Evolutionary conservation across 2,888 invertebrate species (phyloP), one percentile per base, ranked within the genome.

Genomic region (Melanostoma scalare): DNA sequence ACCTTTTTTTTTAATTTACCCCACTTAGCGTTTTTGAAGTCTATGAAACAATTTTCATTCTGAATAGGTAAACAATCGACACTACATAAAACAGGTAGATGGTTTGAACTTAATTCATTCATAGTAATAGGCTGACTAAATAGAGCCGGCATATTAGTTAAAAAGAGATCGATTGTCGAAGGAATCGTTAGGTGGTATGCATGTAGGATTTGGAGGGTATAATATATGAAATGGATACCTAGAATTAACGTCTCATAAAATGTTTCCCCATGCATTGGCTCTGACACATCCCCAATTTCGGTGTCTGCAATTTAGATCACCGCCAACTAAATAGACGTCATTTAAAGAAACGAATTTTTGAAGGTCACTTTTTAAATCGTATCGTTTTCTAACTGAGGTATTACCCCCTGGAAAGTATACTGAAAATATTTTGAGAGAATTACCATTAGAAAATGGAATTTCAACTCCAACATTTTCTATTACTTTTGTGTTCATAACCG

Each of bases 11-110:
- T 53, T 55, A 36, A 55, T 20, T 4, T 55, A 3, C 36, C 30
- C 75, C 67, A 67, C 31, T 75, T 52, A 3, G 68, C 75, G 30
- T 75, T 68, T 60, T 67, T 69, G 52, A 55, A 77, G 8, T 76
- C 61, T 9, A 35, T 46, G 6, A 40, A 2, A 9, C 30, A 6
- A 6, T 42, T 40, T 6, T 36, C 35, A 31, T 8, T 40, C 20
- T 9, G n/a, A n/a, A 0, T 0, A 50, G 65, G 53, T 55, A 20
- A 6, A 38, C 20, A 3, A 36, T 20, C 10, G 20, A 55, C 20
- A 2, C 20, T 55, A 4, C 20, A 55, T 36, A 55, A 36, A 4
- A 55, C 55, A 10, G 55, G 55, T 8, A 55, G 35, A 6, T 36
- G 40, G 20, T 20, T 20, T 20, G 73, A 63, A 8, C 61, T 53